These are phyloP conservation scores for Pterois miles DNA, from an alignment of 2,797 vertebrate species.

Conservation along the genomic window DNA sequence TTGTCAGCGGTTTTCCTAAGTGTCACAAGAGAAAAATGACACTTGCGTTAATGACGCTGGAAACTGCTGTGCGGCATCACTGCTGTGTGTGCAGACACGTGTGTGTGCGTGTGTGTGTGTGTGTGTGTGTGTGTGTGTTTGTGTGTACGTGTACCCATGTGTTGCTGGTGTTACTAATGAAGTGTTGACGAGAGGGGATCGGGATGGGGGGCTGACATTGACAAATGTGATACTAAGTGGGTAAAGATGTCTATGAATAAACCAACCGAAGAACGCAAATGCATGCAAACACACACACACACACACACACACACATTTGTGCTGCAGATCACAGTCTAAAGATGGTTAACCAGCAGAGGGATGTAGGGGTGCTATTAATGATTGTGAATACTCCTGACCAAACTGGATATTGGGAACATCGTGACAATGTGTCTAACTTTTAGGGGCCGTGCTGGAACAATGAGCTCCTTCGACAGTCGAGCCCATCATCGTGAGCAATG, in stretches of 20 bases:
- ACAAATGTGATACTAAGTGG: conserved; percentile 80
- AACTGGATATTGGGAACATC: neutral
- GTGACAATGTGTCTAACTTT: neutral
- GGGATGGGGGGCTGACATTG: conserved; percentile 73
- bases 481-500: neutral
- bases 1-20: conserved; percentile 26
- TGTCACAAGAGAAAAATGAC: conserved; percentile 17
- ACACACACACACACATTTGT: neutral
- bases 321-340: conserved; percentile 1
- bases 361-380: neutral
- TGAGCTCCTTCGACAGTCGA: neutral
- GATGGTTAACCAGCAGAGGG: neutral
- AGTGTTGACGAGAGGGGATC: conserved; percentile 80
- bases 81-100: conserved; percentile 6
- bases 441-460: neutral
- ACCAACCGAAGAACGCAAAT: conserved; percentile 60
- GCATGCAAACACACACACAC: neutral
- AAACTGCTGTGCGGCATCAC: conserved; percentile 13
- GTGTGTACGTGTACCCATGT: conserved; percentile 28
- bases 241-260: conserved; percentile 80
- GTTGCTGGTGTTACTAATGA: conserved; percentile 77
- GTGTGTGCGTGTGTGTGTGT: neutral
- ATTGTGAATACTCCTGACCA: neutral
- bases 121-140: conserved; percentile 21
- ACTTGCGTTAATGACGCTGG: neutral